phyloP scores from a whole-genome alignment of 2,113 vertebrate genomes.

The Zosterops japonicus region DNA sequence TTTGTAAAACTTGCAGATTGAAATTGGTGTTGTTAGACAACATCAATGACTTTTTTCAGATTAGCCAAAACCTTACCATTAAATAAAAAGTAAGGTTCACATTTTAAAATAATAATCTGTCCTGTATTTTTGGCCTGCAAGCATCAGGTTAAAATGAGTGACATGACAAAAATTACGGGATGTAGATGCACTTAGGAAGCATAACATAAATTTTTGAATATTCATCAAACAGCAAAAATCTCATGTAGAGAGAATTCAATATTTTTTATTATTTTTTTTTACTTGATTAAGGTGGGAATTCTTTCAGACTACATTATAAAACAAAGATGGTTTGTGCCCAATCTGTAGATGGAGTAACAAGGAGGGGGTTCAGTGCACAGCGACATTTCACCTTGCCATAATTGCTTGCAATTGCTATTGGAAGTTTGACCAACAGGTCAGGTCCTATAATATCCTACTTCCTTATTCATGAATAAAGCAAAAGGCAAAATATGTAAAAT shows the following conservation, averaged over 20 bases:
- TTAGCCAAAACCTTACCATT: not conserved
- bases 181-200: not conserved
- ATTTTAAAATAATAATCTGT: not conserved
- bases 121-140: not conserved
- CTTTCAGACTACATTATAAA: not conserved
- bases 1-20: not conserved
- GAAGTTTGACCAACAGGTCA: not conserved
- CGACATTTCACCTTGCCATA: not conserved
- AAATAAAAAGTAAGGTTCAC: not conserved
- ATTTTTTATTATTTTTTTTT: not conserved
- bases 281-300: not conserved
- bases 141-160: not conserved
- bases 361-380: not conserved
- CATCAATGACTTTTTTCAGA: not conserved
- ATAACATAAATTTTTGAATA: not conserved
- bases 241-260: fast-evolving
- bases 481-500: not conserved
- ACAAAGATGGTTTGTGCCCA: not conserved
- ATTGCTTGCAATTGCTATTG: not conserved
- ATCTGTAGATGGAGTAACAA: not conserved
- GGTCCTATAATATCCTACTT: not conserved
- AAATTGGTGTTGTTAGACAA: not conserved
- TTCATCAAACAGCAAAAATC: not conserved
- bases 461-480: conserved; percentile 18
- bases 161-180: not conserved